Evolutionary conservation across 2,797 vertebrate genomes (phyloP), one percentile per base, ranked within the genome.

Genomic region (Peromyscus attwateri): DNA sequence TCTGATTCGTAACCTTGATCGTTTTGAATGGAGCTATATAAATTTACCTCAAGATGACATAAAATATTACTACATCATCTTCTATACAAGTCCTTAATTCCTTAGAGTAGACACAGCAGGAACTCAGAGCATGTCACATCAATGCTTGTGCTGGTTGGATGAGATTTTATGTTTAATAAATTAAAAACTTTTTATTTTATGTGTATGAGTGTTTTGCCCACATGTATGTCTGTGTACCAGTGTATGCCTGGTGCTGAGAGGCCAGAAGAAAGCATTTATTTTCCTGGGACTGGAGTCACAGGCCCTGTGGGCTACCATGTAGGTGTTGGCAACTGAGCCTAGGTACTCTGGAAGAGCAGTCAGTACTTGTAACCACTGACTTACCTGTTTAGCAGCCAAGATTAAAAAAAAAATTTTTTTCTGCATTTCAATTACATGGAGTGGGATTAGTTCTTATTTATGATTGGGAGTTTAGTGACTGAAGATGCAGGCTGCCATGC

Each of bases 1-100:
- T 97, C 64, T 80, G 82, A 91, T 92, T 97, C 95, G 96, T 95
- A 94, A 97, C 91, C 95, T 97, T 97, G 95, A 95, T 88, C 27
- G 60, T 90, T 96, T 95, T 97, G 96, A 97, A 96, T 96, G 87
- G 92, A 52, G 73, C 87, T 87, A 75, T 96, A 95, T 95, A 96
- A 97, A 97, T 97, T 97, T 97, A 46, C 60, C 55, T 96, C 62
- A 83, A 88, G 93, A 94, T 96, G 95, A 95, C 94, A 96, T 97
- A 89, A 97, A 94, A 95, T 97, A 95, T 94, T 91, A 68, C 43
- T 71, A 88, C 62, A 88, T 93, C 43, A 89, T 94, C 85, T 75
- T 89, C 73, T 85, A 62, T 52, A 46, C 62, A 87, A 77, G n/a
- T 76, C 34, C 14, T 80, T 89, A 89, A 93, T n/a, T 93, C 17